A percentile compares a stretch with the other conserved stretches of the same genome.
phyloP scores from a whole-genome alignment of 2,888 invertebrate genomes.

The Hanleya hanleyi region DNA sequence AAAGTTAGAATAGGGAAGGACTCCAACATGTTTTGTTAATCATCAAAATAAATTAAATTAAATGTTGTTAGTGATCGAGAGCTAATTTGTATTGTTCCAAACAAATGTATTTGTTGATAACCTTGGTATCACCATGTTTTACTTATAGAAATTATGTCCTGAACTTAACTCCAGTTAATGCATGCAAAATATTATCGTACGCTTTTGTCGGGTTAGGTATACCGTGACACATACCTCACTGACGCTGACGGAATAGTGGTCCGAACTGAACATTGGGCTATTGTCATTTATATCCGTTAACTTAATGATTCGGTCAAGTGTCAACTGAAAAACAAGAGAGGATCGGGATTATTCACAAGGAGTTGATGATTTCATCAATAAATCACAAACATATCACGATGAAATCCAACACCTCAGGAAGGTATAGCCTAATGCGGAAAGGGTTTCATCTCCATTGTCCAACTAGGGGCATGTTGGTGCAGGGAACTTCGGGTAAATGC shows the following conservation, averaged over 20 bases:
- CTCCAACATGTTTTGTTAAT: background rate
- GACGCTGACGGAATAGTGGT: background rate
- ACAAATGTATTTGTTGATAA: background rate
- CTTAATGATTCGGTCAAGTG: background rate
- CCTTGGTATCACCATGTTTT: background rate
- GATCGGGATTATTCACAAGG: no score
- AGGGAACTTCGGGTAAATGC: no score
- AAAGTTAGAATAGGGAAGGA: background rate
- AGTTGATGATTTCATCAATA: no score
- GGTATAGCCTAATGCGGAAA: no score
- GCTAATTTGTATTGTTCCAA: no score
- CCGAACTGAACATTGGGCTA: background rate
- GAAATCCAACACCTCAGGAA: no score
- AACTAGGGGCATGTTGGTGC: no score
- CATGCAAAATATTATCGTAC: background rate
- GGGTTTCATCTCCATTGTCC: no score
- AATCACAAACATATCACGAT: no score
- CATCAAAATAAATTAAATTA: background rate
- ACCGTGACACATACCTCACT: background rate
- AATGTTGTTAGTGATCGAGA: background rate
- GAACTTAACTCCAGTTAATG: no score
- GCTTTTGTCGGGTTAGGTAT: background rate
- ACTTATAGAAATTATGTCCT: no score
- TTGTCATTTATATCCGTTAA: constrained; percentile 2
- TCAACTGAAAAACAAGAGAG: background rate